Evolutionary conservation across 2,888 invertebrate genomes (phyloP), one percentile per base, ranked within the genome.

Genomic region (Ornithoptera priamus): DNA sequence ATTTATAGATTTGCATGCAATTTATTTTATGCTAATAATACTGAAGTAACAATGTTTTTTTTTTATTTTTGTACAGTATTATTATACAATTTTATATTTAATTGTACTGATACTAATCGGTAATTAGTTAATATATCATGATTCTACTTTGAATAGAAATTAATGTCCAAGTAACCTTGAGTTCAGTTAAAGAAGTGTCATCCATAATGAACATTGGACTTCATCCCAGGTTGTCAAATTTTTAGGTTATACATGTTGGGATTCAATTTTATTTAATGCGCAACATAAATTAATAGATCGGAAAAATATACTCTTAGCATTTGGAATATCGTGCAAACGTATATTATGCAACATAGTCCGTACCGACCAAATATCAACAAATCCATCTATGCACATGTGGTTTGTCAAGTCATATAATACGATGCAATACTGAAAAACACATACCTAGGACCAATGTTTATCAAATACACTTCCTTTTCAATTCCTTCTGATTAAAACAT

Each of bases 341-440:
- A 81, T 78, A 85, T 83, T 85, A 86, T 81, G 84, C 85, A 87
- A 85, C 82, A 82, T 75, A 78, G 80, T 79, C 78, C 76, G 78
- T 82, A 80, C 82, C 79, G 82, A 85, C 83, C 83, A 84, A 86
- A 85, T 82, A 87, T 90, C 87, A 90, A 90, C 88, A 90, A 87
- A 85, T 82, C 83, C 82, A 81, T 85, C 79, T 80, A 82, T 81
- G 88, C 88, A 91, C 92, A 91, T 92, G 92, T 92, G 92, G 89
- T 89, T 87, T 83, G 82, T 85, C 81, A 84, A 85, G 84, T 88
- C 86, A 83, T 85, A 85, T 86, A 85, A 85, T 87, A 84, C 83
- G 85, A 88, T 86, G 88, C 86, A 89, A 84, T 83, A 88, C 79
- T 86, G 83, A 86, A 89, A 88, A 83, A 87, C 86, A 89, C 90